Evolutionary conservation across 2,888 invertebrate species (phyloP).

Genomic region (Willowsia nigromaculata): DNA sequence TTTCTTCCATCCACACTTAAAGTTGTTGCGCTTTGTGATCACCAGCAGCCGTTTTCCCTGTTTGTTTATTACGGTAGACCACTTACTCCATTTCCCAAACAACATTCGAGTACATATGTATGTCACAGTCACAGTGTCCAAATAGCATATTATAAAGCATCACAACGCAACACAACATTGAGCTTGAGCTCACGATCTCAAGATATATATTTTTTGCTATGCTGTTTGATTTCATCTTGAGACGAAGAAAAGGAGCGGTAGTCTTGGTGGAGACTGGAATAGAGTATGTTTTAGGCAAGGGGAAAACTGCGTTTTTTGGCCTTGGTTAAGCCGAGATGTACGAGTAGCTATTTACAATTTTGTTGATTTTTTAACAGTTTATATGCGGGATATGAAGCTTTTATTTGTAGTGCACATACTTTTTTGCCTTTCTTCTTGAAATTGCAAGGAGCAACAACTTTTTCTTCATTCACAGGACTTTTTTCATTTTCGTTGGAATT

Average conservation of each 20-base stretch:
- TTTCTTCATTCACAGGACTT: neutral
- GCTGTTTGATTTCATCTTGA: constrained; percentile 61
- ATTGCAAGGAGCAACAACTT: neutral
- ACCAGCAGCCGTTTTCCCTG: constrained; percentile 41
- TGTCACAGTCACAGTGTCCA: neutral
- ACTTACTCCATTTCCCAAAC: neutral
- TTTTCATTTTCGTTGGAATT: constrained; percentile 3
- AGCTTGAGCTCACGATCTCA: neutral
- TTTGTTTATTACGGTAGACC: constrained; percentile 42
- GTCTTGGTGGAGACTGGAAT: neutral
- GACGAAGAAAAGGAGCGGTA: neutral
- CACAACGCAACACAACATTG: neutral
- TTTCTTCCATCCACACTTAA: neutral
- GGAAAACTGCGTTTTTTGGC: constrained; percentile 1
- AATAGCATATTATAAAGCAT: neutral
- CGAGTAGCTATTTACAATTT: neutral
- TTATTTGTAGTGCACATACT: neutral
- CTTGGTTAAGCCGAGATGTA: neutral
- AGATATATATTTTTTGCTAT: constrained; percentile 29
- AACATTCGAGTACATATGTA: constrained; percentile 23
- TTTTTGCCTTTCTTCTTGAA: neutral
- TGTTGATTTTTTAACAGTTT: neutral
- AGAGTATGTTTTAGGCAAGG: neutral
- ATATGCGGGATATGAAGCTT: neutral
- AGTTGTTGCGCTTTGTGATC: constrained; percentile 57